Evolutionary conservation across 37 sponge, comb jelly and placozoan genomes (phyloP), one percentile per base, ranked within the genome.

Genomic region (Ianthella basta): DNA sequence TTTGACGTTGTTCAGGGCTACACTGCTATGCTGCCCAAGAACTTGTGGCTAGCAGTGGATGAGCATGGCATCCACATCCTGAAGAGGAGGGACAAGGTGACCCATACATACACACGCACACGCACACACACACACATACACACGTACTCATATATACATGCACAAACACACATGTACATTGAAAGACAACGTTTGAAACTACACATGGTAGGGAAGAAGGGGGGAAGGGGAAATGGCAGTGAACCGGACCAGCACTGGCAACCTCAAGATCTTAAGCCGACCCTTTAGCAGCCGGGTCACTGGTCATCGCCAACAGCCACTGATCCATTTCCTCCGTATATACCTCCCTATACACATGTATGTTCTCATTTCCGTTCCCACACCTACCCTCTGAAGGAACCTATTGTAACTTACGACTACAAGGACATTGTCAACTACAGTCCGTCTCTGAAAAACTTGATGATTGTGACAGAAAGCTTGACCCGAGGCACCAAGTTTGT

Each of bases 401-500:
- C 98, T 6, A 83, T 95, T 29, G 95, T 97, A n/a, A 89, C 89
- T n/a, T 97, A 95, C 59, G 91, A 91, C 34, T 97, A 97, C 84
- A 90, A 93, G 56, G 91, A 82, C 84, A 95, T 97, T 65, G 98
- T 97, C 56, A 97, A 95, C 84, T 97, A 97, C 80, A 97, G 97
- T 78, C 98, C 98, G 15, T 95, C 98, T 33, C 94, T 97, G 67
- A 97, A 95, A 86, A 97, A 89, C 57, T 72, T 97, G 56, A 95
- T 97, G 96, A 92, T 97, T 57, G 94, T 97, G 21, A 95, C 96
- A 32, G 98, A 95, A 79, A 95, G 96, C 65, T 63, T 97, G 73
- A 97, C 98, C 20, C 84, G 87, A 56, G 98, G 98, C 1, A 95
- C 95, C 13, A 97, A 95, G 87, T 97, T 97, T 89, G 94, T 97